phyloP scores from a whole-genome alignment of 1,140 invertebrate species.

The Polyergus mexicanus region DNA sequence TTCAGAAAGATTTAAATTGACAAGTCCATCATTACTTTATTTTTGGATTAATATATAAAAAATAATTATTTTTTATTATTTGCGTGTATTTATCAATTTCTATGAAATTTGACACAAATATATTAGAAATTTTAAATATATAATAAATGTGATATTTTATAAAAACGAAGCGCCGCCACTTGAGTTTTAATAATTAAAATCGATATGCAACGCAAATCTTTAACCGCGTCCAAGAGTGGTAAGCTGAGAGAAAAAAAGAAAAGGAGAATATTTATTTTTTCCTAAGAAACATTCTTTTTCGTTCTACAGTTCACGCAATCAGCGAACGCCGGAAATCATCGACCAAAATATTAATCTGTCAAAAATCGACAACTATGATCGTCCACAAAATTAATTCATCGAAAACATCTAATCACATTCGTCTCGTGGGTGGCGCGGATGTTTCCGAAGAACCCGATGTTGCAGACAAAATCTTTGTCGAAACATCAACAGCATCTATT shows the following conservation, averaged over 20 bases:
- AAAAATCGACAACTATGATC: conserved; percentile 12
- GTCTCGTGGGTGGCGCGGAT: conserved; percentile 74
- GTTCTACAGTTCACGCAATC: conserved; percentile 1
- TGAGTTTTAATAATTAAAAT: background rate
- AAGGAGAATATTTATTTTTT: background rate
- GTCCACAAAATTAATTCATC: conserved; percentile 25
- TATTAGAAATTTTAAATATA: background rate
- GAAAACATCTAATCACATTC: conserved; percentile 41
- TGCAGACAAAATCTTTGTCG: background rate
- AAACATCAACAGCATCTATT: background rate
- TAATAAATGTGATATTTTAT: background rate
- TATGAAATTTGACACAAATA: background rate
- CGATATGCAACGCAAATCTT: conserved; percentile 42
- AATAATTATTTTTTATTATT: conserved; percentile 26
- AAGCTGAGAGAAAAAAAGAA: background rate
- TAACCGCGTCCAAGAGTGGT: conserved; percentile 54
- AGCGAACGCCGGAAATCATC: conserved; percentile 24
- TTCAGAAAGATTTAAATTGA: conserved; percentile 46
- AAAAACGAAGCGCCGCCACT: background rate
- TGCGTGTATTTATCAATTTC: background rate
- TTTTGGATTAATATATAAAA: conserved; percentile 38
- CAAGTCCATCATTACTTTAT: conserved; percentile 1
- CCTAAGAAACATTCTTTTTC: background rate
- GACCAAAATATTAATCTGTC: conserved; percentile 28
- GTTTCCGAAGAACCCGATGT: conserved; percentile 23